Conservation (phyloP, 2,797 vertebrate species). For the Vespertilio murinus region DNA sequence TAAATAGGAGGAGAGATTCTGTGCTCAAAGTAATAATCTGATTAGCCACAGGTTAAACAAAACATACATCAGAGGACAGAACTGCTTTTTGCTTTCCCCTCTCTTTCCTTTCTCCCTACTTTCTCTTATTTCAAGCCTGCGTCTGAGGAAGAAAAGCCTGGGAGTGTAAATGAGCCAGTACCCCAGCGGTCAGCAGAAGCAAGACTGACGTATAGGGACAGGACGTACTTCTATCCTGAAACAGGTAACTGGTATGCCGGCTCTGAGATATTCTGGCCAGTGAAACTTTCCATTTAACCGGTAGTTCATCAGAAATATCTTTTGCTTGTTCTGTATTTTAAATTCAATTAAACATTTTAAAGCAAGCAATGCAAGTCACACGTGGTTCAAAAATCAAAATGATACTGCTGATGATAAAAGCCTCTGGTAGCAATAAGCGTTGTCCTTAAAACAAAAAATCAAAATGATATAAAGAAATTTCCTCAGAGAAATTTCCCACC, state of each 20-base stretch:
- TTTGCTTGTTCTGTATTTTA: constrained; percentile 34
- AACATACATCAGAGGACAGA: neutral
- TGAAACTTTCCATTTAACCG: neutral
- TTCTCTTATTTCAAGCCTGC: neutral
- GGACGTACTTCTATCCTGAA: neutral
- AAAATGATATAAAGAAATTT: neutral
- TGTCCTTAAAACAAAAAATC: too few relatives aligned
- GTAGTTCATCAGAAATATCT: neutral
- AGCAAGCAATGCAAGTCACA: neutral
- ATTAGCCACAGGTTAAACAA: neutral
- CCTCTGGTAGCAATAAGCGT: too few relatives aligned
- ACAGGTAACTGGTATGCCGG: neutral
- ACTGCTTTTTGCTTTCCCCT: neutral
- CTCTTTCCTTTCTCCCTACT: neutral
- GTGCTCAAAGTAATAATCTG: neutral
- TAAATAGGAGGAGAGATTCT: neutral
- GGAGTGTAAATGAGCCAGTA: neutral
- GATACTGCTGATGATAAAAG: neutral
- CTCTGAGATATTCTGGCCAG: neutral
- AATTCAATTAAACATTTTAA: neutral
- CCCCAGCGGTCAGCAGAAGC: neutral
- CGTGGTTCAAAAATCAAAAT: constrained; percentile 12
- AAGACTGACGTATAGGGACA: neutral
- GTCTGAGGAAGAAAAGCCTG: neutral
- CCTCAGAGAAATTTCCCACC: neutral